Conservation (phyloP, 2,888 invertebrate species). For the Mesorhabditis sp. region DNA sequence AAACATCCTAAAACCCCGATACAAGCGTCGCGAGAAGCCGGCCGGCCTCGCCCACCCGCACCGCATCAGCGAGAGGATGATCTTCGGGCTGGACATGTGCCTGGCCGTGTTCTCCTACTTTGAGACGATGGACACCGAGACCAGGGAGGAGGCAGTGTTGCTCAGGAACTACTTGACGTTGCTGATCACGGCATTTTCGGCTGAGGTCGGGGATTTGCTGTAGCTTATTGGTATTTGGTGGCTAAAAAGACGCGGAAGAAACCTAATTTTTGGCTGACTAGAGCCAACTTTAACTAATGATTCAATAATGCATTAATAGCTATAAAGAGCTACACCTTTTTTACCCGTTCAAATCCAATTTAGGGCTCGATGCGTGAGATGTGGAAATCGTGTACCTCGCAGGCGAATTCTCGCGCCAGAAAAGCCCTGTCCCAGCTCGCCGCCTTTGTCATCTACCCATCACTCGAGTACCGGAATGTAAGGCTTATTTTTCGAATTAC, state of each 20-base stretch:
- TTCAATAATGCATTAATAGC: not conserved
- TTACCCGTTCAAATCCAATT: no score
- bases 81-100: conserved; percentile 4
- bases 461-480: not conserved
- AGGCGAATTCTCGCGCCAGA: not conserved
- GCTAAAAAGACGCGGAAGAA: no score
- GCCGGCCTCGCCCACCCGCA: not conserved
- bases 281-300: no score
- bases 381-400: not conserved
- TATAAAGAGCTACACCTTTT: no score
- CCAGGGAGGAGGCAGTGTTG: not conserved
- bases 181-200: not conserved
- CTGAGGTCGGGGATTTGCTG: not conserved
- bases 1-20: not conserved
- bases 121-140: conserved; percentile 4
- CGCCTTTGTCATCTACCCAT: not conserved
- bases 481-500: not conserved
- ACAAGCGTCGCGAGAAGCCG: not conserved
- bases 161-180: not conserved
- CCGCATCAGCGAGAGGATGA: conserved; percentile 2
- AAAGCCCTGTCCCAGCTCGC: not conserved
- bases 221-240: no score
- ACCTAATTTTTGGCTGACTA: no score
- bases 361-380: conserved; percentile 2
- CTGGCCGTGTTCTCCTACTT: conserved; percentile 4